phyloP scores from a whole-genome alignment of 2,113 vertebrate species.

The Platysternon megacephalum region DNA sequence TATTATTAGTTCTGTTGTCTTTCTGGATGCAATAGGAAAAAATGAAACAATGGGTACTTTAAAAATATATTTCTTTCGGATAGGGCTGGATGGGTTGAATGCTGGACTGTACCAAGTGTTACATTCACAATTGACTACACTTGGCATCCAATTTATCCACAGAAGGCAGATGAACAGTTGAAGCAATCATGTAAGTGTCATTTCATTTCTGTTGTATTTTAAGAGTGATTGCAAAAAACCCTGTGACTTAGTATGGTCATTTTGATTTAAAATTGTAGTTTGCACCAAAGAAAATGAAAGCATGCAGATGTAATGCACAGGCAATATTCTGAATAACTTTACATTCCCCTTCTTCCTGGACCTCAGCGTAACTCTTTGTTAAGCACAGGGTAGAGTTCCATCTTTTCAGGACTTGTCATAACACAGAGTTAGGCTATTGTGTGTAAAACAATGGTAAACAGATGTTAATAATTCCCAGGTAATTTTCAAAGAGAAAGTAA shows the following conservation, averaged over 20 bases:
- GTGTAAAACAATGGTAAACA: not conserved
- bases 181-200: slow-evolving; percentile 92
- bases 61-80: slow-evolving; percentile 39
- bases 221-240: not conserved
- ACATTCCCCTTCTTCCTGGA: too few relatives aligned
- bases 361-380: not conserved
- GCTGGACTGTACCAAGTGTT: slow-evolving; percentile 96
- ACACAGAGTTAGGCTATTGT: not conserved
- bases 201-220: not conserved
- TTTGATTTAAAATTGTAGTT: not conserved
- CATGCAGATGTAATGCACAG: not conserved
- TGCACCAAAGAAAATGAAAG: not conserved
- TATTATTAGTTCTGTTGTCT: not conserved
- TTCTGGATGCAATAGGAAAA: not conserved
- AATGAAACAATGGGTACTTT: not conserved
- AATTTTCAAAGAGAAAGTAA: not conserved
- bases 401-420: not conserved
- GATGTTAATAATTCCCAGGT: not conserved
- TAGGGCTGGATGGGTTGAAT: slow-evolving; percentile 97
- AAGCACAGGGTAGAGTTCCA: not conserved
- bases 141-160: slow-evolving; percentile 98
- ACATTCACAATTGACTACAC: slow-evolving; percentile 95
- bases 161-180: slow-evolving; percentile 94
- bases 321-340: not conserved
- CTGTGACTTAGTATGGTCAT: not conserved